Conservation (phyloP, 2,113 vertebrate species). For the Anser cygnoides region DNA sequence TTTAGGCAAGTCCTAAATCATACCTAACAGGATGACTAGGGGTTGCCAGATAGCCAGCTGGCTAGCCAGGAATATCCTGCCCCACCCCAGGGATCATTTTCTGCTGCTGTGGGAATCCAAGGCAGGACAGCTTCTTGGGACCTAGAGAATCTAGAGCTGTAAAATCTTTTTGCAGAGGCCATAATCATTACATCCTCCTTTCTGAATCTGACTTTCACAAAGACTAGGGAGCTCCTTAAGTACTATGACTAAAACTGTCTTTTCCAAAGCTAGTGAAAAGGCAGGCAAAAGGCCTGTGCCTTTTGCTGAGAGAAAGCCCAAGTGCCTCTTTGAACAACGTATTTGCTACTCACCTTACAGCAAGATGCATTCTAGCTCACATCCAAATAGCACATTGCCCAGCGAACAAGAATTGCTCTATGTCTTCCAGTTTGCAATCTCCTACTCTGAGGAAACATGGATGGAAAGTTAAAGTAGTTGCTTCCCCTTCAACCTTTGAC, state of each 20-base stretch:
- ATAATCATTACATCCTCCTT: background rate
- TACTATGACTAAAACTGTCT: background rate
- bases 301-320: background rate
- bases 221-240: background rate
- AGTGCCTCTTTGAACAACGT: background rate
- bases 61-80: background rate
- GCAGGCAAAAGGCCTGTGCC: background rate
- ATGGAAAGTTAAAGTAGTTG: background rate
- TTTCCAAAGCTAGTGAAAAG: background rate
- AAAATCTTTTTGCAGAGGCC: background rate
- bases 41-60: background rate
- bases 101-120: background rate
- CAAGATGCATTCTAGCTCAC: background rate
- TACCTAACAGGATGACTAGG: background rate
- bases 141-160: background rate
- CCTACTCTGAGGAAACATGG: background rate
- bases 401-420: background rate
- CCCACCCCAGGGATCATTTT: background rate
- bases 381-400: background rate
- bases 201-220: background rate
- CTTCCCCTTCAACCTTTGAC: background rate
- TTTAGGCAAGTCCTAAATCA: background rate
- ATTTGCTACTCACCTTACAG: background rate
- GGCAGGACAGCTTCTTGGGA: background rate
- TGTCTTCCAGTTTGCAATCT: background rate